Base-by-base conservation (phyloP, 2,797 vertebrate genomes). In the Tapera naevia region DNA sequence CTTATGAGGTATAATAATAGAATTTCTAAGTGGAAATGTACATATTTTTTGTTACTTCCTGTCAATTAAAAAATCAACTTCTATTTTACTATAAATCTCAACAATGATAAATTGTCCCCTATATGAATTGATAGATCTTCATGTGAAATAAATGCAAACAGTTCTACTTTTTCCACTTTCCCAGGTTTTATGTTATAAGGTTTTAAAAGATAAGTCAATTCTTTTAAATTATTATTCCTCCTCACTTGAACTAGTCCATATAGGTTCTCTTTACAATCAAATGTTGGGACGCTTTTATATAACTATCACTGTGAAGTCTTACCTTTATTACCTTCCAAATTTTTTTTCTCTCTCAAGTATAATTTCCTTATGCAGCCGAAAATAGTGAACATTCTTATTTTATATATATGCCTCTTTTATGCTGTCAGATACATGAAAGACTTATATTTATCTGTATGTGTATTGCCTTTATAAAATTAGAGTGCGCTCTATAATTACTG, bases 401-500 rank as follows among this genome's bases (percentile, higher is more conserved):
- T 28, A 28, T 28, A 28, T 48, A 60, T 23, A 41, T 43, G 11
- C 14, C 9, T 64, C 10, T 79, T 54, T 37, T 62, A 48, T 83
- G 13, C 23, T 65, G 33, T 62, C 51, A 85, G 27, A 76, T 65
- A 57, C 17, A 81, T 56, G 35, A 72, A 58, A 45, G 82, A 56
- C 11, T 17, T 82, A 62, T 54, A 89, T 35, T 86, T 90, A 86
- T 75, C 39, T 92, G 70, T 78, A 78, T 84, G 25, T 80, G 5
- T 16, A 58, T 45, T 74, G 6, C 69, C 93, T 89, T 94, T 91
- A 75, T 72, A 27, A 82, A 95, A 96, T 89, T 91, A 75, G 89
- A 93, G 17, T 28, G 28, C 30, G 12, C 13, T 94, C 10, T 53
- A 51, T 96, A 97, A 94, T 94, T 89, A 91, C 17, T 86, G 24